Conservation (phyloP, 1,140 invertebrate genomes). For the Tetragonula clypearis region DNA sequence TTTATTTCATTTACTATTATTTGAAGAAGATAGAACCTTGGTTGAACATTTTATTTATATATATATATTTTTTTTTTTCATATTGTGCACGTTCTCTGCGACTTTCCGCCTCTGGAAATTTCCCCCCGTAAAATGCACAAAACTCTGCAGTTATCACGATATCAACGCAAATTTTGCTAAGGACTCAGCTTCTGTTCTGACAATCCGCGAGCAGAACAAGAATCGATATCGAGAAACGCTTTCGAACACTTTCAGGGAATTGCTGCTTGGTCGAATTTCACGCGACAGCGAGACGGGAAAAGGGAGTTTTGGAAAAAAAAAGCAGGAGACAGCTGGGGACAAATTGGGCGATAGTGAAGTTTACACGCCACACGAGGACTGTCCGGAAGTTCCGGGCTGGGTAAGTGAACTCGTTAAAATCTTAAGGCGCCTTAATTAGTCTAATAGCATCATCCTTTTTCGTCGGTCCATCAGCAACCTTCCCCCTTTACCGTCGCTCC, state of each 20-base stretch:
- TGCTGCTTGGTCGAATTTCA: conserved; percentile 9
- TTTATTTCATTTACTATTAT: too few species aligned
- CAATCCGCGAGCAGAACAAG: neutral
- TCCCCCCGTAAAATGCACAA: too few species aligned
- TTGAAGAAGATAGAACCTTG: too few species aligned
- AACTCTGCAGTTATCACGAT: neutral
- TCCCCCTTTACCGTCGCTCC: conserved; percentile 22
- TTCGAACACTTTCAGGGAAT: neutral
- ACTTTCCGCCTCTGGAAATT: too few species aligned
- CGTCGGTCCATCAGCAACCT: conserved; percentile 54
- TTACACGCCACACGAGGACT: conserved; percentile 40
- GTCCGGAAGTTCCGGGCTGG: conserved; percentile 34
- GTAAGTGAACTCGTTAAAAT: conserved; percentile 68
- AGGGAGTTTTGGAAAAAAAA: neutral
- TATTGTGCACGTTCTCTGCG: too few species aligned
- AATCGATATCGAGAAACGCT: neutral
- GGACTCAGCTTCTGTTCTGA: neutral
- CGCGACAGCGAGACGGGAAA: neutral
- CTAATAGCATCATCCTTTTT: conserved; percentile 70
- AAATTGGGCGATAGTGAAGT: conserved; percentile 23
- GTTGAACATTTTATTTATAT: too few species aligned
- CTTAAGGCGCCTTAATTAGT: conserved; percentile 70
- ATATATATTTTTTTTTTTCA: too few species aligned
- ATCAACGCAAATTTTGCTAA: neutral
- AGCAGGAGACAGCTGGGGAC: neutral